Evolutionary conservation across 2,113 vertebrate genomes (phyloP), one percentile per base, ranked within the genome.

Genomic region (Sinocyclocheilus rhinocerous): DNA sequence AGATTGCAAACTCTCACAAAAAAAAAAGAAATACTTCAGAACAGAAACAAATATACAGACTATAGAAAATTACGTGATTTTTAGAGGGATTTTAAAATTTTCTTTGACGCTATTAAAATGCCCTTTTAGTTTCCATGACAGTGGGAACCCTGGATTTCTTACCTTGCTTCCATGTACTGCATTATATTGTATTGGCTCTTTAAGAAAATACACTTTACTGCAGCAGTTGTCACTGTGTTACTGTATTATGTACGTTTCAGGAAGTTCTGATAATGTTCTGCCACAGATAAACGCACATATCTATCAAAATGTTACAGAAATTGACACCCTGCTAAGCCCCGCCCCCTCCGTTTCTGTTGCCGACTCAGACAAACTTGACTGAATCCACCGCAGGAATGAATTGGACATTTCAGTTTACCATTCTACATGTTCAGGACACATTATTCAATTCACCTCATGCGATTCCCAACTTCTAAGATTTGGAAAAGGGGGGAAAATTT

Each of bases 261-360:
- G 89, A 90, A 94, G 92, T 94, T 92, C 94, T 94, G 91, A 91
- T 92, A 8, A 87, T 94, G 92, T 94, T 92, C 93, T 94, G 92
- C 92, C 92, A 6, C 39, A 75, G 42, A 75, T 15, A 75, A 75
- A 75, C 4, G 4, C 69, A 72, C 69, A n/a, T 59, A 59, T 59
- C 7, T 12, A 42, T 59, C 7, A 42, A 42, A 42, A 72, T 42
- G 20, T 42, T 2, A 55, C 16, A 18, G 52, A 42, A 72, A 36
- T 18, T 76, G 39, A 76, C 72, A 13, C 12, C 13, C 42, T 13
- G 72, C n/a, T 48, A 76, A 76, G 39, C 11, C 13, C 72, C 69
- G 18, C 20, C 72, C 39, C 39, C 72, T 24, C 22, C 24, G 42
- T 75, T 75, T 73, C 4, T 45, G 6, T 45, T 75, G 11, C 8